Evolutionary conservation across 2,797 vertebrate genomes (phyloP).

Genomic region (Trichosurus vulpecula): DNA sequence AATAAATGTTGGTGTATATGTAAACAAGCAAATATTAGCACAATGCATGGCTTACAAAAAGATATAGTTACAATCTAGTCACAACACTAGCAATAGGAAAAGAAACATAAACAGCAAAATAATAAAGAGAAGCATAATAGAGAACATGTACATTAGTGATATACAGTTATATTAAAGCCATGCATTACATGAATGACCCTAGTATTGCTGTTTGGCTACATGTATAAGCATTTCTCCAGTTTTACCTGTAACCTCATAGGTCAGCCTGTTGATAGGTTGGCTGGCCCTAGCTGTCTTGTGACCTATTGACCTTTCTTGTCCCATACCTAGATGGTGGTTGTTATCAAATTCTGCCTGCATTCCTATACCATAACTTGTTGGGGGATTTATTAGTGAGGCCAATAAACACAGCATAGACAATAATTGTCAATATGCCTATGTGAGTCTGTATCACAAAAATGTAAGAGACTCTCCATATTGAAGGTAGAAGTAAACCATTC

Average conservation of each 20-base stretch:
- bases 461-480: too few species aligned
- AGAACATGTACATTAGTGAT: not conserved
- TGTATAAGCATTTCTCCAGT: not conserved
- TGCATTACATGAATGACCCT: not conserved
- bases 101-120: not conserved
- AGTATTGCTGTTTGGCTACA: not conserved
- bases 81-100: not conserved
- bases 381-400: too few species aligned
- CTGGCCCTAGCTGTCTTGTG: not conserved
- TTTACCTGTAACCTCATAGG: not conserved
- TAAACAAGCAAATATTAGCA: not conserved
- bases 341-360: not conserved
- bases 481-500: too few species aligned
- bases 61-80: not conserved
- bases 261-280: not conserved
- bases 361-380: not conserved
- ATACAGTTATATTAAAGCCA: not conserved
- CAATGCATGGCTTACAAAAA: not conserved
- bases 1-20: not conserved
- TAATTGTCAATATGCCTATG: too few species aligned
- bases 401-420: too few species aligned
- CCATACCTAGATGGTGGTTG: not conserved
- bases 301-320: not conserved
- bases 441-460: too few species aligned
- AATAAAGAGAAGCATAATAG: not conserved